These are phyloP conservation scores for Pteronura brasiliensis DNA, from an alignment of 2,113 vertebrate species.

Conservation along the genomic window DNA sequence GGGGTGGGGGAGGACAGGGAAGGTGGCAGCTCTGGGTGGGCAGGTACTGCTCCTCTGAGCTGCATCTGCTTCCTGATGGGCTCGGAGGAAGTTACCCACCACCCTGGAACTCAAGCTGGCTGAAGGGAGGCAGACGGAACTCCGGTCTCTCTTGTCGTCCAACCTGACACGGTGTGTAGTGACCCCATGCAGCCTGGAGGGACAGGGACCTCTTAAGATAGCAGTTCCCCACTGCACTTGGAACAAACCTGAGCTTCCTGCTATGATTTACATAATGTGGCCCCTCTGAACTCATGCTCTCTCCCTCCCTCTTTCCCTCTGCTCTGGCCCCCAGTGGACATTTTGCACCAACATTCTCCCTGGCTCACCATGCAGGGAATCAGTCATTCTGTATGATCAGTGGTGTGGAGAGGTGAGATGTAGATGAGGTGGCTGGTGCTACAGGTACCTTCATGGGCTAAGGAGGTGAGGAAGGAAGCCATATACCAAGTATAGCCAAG, in stretches of 20 bases:
- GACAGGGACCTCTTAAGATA: not conserved
- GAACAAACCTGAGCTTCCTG: not conserved
- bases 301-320: not conserved
- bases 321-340: not conserved
- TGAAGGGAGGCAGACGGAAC: not conserved
- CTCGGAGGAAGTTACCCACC: not conserved
- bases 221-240: not conserved
- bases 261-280: not conserved
- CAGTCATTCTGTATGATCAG: no score
- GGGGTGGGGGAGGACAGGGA: not conserved
- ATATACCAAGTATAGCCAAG: not conserved
- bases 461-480: not conserved
- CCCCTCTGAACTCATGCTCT: not conserved
- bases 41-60: not conserved
- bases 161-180: not conserved
- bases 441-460: not conserved
- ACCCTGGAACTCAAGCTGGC: not conserved
- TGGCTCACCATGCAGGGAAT: fast-evolving
- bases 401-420: not conserved
- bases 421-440: not conserved
- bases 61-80: not conserved
- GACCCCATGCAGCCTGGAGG: not conserved
- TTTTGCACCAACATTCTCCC: not conserved
- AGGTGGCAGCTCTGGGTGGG: not conserved
- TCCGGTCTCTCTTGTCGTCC: not conserved